phyloP scores from a whole-genome alignment of 2,888 invertebrate species.

The Morinoia aosen region DNA sequence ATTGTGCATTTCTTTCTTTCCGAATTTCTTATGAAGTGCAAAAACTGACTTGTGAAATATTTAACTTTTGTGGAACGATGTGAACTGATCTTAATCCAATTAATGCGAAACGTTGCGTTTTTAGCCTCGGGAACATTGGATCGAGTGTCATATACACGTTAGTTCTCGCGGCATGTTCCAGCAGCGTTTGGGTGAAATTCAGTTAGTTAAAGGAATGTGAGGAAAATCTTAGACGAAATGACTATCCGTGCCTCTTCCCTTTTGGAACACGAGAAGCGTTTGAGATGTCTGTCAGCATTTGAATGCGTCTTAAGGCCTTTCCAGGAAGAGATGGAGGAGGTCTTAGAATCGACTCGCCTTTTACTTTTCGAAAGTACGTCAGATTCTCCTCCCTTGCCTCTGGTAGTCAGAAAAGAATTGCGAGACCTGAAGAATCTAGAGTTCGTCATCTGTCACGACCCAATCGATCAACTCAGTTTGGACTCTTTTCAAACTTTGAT shows the following conservation, averaged over 20 bases:
- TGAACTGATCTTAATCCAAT: neutral
- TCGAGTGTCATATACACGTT: neutral
- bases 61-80: neutral
- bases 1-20: neutral
- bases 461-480: neutral
- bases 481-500: neutral
- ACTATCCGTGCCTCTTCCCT: neutral
- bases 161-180: neutral
- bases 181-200: neutral
- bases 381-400: neutral
- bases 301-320: neutral
- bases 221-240: neutral
- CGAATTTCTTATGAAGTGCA: neutral
- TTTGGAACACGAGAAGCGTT: neutral
- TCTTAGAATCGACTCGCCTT: neutral
- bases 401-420: neutral
- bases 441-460: constrained; percentile 33
- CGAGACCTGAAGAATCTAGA: neutral
- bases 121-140: no score
- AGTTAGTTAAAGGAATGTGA: neutral
- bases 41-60: neutral
- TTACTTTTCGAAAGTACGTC: neutral
- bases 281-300: neutral
- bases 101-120: neutral
- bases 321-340: neutral